A percentile compares a stretch with the other conserved stretches of the same genome.
Evolutionary conservation across 2,797 vertebrate species (phyloP).

Genomic region (Okamejei kenojei): DNA sequence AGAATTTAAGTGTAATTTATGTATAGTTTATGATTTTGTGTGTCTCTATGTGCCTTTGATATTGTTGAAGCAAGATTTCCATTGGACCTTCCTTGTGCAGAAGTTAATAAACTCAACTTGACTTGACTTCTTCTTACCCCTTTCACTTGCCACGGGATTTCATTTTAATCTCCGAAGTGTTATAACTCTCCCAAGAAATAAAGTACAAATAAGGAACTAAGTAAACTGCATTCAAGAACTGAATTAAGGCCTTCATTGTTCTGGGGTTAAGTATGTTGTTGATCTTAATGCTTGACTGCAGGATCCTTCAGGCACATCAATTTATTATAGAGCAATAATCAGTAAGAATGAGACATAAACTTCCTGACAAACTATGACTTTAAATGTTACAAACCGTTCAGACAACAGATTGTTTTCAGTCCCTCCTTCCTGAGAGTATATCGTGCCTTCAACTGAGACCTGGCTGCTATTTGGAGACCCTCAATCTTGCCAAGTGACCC

Average conservation of each 20-base stretch:
- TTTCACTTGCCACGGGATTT: background rate
- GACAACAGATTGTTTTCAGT: slow-evolving; percentile 11
- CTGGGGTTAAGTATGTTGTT: slow-evolving; percentile 5
- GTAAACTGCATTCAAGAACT: background rate
- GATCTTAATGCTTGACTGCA: background rate
- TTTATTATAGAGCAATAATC: slow-evolving; percentile 7
- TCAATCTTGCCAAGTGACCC: slow-evolving; percentile 30
- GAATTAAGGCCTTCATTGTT: background rate
- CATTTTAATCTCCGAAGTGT: background rate
- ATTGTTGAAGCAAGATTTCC: too few relatives aligned
- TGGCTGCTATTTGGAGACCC: background rate
- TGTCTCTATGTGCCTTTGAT: too few relatives aligned
- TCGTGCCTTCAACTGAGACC: background rate
- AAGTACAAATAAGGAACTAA: background rate
- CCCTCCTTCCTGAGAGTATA: slow-evolving; percentile 7
- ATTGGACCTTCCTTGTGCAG: too few relatives aligned
- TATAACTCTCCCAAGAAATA: background rate
- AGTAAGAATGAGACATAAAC: slow-evolving; percentile 20
- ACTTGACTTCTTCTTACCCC: background rate
- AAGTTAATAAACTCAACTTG: too few relatives aligned
- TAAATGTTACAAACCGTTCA: slow-evolving; percentile 17
- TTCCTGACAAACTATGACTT: slow-evolving; percentile 25
- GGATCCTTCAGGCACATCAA: background rate
- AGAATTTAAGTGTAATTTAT: too few relatives aligned
- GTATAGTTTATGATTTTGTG: too few relatives aligned